Evolutionary conservation across 2,113 vertebrate species (phyloP), one percentile per base, ranked within the genome.

Genomic region (Leucopsar rothschildi): DNA sequence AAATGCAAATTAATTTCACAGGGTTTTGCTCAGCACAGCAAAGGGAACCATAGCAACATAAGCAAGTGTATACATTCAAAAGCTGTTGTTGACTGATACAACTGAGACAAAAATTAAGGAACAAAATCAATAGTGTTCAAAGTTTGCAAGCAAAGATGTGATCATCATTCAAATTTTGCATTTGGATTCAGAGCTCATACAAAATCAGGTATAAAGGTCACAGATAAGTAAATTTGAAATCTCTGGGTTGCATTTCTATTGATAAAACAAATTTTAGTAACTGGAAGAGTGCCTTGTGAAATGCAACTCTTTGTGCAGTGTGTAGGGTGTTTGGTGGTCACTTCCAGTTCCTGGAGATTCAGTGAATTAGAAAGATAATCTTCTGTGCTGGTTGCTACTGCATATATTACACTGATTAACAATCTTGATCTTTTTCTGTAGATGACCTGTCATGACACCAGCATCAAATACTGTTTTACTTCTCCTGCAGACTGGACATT

Each of bases 41-140:
- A 91, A 72, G 55, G 88, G 60, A 96, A 81, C 69, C 65, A 88
- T 90, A 94, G 90, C 90, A 97, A 96, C 49, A 84, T 61, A 94
- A 93, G 42, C 89, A 85, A 72, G 45, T 23, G 35, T 55, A 86
- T 66, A 63, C 4, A 89, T 72, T 81, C 72, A 45, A 71, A 89
- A 92, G 63, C 81, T 91, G 85, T 69, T 82, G 92, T 69, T 82
- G 92, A 86, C 55, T 82, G 69, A 90, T 78, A 59, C 7, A 3
- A 10, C 84, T 69, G 60, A 84, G 49, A 75, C 37, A 96, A 69
- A 61, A 93, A 94, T 52, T 73, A 90, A 80, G 86, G 33, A 60
- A 25, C 7, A 95, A 95, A 95, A 93, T 93, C 53, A 60, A 29
- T 84, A 61, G 6, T 81, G 23, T 53, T 75, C 66, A 35, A 63